Evolutionary conservation across 2,797 vertebrate genomes (phyloP).

Genomic region (Xenentodon cancila): DNA sequence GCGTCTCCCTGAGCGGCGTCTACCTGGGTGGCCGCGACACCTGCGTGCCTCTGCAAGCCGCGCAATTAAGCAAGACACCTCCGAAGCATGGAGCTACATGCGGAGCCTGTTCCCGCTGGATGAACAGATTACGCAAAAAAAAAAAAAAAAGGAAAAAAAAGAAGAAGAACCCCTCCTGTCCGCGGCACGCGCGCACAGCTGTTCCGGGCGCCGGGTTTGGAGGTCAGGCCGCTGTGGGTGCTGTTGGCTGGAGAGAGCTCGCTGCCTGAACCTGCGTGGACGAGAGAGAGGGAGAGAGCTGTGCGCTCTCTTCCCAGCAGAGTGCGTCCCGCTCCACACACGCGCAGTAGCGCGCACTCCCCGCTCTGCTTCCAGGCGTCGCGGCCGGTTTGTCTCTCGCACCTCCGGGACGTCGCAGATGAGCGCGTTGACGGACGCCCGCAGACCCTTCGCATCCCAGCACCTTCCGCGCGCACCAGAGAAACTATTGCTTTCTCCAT

Average conservation of each 20-base stretch:
- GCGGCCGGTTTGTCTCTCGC: constrained; percentile 38
- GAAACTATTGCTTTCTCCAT: constrained; percentile 21
- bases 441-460: constrained; percentile 40
- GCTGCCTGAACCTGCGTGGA: constrained; percentile 49
- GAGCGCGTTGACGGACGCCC: constrained; percentile 46
- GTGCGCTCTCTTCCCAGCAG: constrained; percentile 66
- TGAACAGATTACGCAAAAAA: constrained; percentile 5
- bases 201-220: constrained; percentile 1
- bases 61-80: constrained; percentile 54
- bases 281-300: constrained; percentile 30
- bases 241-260: constrained; percentile 46
- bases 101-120: constrained; percentile 25
- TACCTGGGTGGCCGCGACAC: constrained; percentile 71
- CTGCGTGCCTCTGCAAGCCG: constrained; percentile 70
- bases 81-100: constrained; percentile 24
- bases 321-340: constrained; percentile 59
- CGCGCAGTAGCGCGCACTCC: constrained; percentile 19
- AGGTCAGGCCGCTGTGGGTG: constrained; percentile 52
- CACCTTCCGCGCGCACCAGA: constrained; percentile 24
- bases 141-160: no score
- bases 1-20: constrained; percentile 24
- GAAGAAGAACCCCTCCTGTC: no score
- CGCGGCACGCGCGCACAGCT: neutral
- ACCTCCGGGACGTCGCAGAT: constrained; percentile 42
- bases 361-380: constrained; percentile 43